A percentile compares a stretch with the other conserved stretches of the same genome.
These are phyloP conservation scores for Clepsis dumicolana DNA, from an alignment of 2,888 invertebrate species.

Conservation along the genomic window DNA sequence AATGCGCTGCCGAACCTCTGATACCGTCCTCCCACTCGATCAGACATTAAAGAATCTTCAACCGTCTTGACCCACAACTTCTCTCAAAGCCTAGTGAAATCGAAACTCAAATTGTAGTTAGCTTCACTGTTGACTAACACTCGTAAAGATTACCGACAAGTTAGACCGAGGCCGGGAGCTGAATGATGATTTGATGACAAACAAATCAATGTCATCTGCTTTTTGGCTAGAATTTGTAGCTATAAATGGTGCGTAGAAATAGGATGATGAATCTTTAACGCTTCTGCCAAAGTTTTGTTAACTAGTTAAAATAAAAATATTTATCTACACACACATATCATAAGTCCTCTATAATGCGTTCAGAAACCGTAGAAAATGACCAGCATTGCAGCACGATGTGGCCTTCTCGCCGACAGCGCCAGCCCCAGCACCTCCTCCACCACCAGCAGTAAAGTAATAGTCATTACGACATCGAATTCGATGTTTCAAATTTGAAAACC, in stretches of 20 bases:
- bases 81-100: conserved; percentile 18
- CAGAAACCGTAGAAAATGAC: too few relatives aligned
- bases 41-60: not conserved
- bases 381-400: too few relatives aligned
- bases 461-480: too few relatives aligned
- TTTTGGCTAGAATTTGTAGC: not conserved
- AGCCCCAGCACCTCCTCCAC: too few relatives aligned
- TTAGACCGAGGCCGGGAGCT: conserved; percentile 13
- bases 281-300: too few relatives aligned
- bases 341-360: too few relatives aligned
- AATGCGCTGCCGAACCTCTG: not conserved
- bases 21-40: not conserved
- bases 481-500: too few relatives aligned
- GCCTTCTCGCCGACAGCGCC: too few relatives aligned
- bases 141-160: conserved; percentile 20
- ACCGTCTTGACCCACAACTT: not conserved
- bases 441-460: too few relatives aligned
- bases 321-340: too few relatives aligned
- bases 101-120: conserved; percentile 14
- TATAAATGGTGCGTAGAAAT: not conserved
- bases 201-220: conserved; percentile 27
- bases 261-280: not conserved
- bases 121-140: conserved; percentile 29
- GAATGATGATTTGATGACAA: conserved; percentile 20
- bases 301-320: too few relatives aligned